Evolutionary conservation across 2,113 vertebrate genomes (phyloP), one percentile per base, ranked within the genome.

Genomic region (Sialia sialis): DNA sequence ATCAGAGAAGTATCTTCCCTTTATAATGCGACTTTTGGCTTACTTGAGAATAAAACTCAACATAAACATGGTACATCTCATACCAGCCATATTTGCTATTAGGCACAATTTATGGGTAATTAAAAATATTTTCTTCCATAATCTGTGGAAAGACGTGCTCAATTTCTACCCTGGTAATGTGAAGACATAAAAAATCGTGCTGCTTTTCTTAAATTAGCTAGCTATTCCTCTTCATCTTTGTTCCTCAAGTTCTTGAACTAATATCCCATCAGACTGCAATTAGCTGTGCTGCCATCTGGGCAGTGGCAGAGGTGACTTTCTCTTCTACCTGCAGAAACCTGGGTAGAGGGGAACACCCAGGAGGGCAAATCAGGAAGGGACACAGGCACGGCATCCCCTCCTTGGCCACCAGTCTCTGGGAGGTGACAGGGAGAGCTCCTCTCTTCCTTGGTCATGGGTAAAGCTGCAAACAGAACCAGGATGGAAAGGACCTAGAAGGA

Each of bases 331-430:
- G 17, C 8, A 20, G 32, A 51, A 3, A 9, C 4, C 5, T 4
- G 3, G 22, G 20, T 16, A 60, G 38, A 9, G 29, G 26, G 16
- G 5, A 25, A 38, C 3, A 60, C 4, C 1, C 34, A 56, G 26
- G 9, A 56, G 8, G 10, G 11, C 7, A 6, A 46, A 49, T 16
- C 0, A 2, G n/a, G n/a, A 75, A 36, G 6, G 30, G 7, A 29
- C 2, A 4, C 15, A 7, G 11, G 11, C 43, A 48, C 6, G 36
- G 1, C 22, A 51, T 11, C 3, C 16, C 6, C 19, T 54, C 14
- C 39, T 25, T 26, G 46, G 49, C 32, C 39, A 51, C 9, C 22
- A 59, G 7, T 26, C 44, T 13, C 39, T 44, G 10, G 2, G 5
- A 13, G 4, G 1, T 58, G 13, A 14, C 4, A 51, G 11, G 15